Base-by-base conservation (phyloP, 2,797 vertebrate species). In the Loriculus beryllinus region DNA sequence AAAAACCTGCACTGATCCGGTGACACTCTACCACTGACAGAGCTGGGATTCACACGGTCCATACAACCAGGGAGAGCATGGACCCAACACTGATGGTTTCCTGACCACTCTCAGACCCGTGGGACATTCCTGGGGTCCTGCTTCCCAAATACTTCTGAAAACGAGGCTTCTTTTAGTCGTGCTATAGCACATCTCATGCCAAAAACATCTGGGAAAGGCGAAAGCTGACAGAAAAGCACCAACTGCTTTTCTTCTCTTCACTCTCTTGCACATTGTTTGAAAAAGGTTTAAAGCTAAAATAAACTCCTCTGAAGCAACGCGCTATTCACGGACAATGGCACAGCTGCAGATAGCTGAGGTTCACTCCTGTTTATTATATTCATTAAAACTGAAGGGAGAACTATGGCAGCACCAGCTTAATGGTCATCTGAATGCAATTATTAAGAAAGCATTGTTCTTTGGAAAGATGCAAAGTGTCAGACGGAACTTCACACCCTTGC, bases 291-390 rank as follows among this genome's bases (percentile, higher is more conserved):
- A 94, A 88, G 82, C 82, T 96, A 96, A 95, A 96, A 90, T 95
- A 96, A 96, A 96, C 91, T 92, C 51, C 62, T 96, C 86, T 67
- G 74, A 84, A 96, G 72, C 59, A 92, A 65, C 1, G 2, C 2
- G 1, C 15, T 1, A 63, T 67, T 93, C 80, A 77, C 56, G 86
- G 91, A 96, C 96, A 95, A 97, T 95, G 69, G 92, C 87, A 93
- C 95, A 96, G 93, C 94, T 96, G 94, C 92, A 91, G 92, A 96
- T 82, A 92, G 85, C 93, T 91, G 67, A 93, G 74, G 74, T 84
- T 95, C 89, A 86, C 86, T 97, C 93, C 95, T 95, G 96, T 88
- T 96, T 95, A 93, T 93, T 94, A 92, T 52, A 88, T 88, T 95
- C 89, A 94, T 92, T 96, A 95, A 91, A 96, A 79, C 56, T 84